A percentile compares a stretch with the other conserved stretches of the same genome.
Evolutionary conservation across 1,140 invertebrate genomes (phyloP).

Genomic region (Bombus confusus): DNA sequence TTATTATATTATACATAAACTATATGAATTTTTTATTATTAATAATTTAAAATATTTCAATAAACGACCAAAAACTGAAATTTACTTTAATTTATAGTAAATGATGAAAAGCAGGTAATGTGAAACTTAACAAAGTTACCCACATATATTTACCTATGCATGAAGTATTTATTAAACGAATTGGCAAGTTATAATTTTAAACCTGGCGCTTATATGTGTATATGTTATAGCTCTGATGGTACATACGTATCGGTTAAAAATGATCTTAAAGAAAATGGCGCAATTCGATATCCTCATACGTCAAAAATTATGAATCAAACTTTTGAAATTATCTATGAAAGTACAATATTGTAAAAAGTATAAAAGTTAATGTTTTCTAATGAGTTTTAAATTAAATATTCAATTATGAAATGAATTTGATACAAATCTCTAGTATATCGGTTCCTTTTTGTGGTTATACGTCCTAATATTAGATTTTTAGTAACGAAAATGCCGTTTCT

Average conservation of each 20-base stretch:
- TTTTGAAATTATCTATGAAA: background rate
- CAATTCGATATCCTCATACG: background rate
- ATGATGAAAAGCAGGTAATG: background rate
- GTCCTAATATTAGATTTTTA: background rate
- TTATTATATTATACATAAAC: background rate
- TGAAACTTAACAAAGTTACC: too few species aligned
- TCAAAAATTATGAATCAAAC: constrained; percentile 39
- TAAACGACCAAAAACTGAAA: background rate
- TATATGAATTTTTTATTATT: background rate
- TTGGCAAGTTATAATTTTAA: background rate
- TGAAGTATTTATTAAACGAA: background rate
- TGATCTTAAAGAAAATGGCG: constrained; percentile 40
- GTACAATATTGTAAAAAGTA: background rate
- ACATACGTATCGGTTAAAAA: background rate
- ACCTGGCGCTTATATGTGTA: background rate
- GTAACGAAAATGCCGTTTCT: background rate
- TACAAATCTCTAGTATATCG: background rate
- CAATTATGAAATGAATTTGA: constrained; percentile 9
- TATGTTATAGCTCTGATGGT: background rate
- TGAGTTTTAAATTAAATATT: background rate
- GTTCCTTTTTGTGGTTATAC: background rate
- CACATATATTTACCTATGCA: background rate
- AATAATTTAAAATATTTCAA: background rate
- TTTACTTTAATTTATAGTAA: background rate
- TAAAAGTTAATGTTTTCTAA: background rate